A percentile compares a stretch with the other conserved stretches of the same genome.
Evolutionary conservation across 2,797 vertebrate species (phyloP).

Genomic region (Myiotriccus ornatus): DNA sequence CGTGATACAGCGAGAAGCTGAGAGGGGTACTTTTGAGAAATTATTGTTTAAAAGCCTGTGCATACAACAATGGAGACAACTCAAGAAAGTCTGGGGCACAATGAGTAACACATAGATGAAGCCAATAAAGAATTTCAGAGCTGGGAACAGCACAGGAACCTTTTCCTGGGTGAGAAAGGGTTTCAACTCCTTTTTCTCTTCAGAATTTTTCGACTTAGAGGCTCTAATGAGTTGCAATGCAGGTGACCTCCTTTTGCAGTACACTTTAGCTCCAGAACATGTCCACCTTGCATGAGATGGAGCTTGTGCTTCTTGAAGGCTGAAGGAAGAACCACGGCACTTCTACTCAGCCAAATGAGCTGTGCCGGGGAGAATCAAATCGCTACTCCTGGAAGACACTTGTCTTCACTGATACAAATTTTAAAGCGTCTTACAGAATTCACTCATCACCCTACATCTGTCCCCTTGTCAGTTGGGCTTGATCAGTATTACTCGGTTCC

Average conservation of each 20-base stretch:
- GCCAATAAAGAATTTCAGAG: not conserved
- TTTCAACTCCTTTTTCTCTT: not conserved
- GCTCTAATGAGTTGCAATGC: not conserved
- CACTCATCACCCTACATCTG: slow-evolving; percentile 46
- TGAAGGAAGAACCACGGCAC: not conserved
- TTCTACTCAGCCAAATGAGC: not conserved
- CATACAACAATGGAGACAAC: not conserved
- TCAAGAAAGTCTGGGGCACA: not conserved
- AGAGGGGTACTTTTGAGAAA: not conserved
- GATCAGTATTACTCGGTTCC: slow-evolving; percentile 45
- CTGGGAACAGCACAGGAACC: not conserved
- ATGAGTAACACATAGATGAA: not conserved
- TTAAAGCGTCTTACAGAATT: slow-evolving; percentile 36
- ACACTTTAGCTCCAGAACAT: not conserved
- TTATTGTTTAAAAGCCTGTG: not conserved
- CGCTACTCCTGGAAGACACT: slow-evolving; percentile 30
- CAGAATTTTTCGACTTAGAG: not conserved
- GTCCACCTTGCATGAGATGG: not conserved
- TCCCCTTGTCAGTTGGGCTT: slow-evolving; percentile 53
- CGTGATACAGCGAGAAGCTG: not conserved
- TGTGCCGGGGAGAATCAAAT: slow-evolving; percentile 1
- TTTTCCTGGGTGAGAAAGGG: not conserved
- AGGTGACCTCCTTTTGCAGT: not conserved
- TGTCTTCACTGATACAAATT: slow-evolving; percentile 21
- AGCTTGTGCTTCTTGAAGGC: not conserved